Base-by-base conservation (phyloP, 2,113 vertebrate species). In the Oplegnathus fasciatus region DNA sequence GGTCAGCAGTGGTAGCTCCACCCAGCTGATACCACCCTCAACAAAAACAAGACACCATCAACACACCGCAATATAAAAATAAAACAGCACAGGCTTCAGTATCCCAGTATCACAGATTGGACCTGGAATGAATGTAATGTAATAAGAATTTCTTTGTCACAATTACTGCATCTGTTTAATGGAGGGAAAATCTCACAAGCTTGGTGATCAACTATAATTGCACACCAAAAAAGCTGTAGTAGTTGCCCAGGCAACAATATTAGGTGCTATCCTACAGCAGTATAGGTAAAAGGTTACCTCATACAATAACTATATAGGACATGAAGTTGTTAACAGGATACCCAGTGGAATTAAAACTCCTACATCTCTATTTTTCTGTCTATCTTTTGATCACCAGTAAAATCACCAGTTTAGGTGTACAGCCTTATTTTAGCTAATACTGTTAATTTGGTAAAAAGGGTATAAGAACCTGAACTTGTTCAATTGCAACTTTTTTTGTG, bases 141-240 rank as follows among this genome's bases (percentile, higher is more conserved):
- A 4, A 34, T 18, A 26, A 1, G 28, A 1, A 26, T 28, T 26
- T 17, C 10, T 32, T 32, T 55, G 64, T 75, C 6, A n/a, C 11
- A 61, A 52, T 54, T 28, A 78, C 11, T 71, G 17, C 15, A 57
- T 28, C 15, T 71, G 57, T 55, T 70, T 9, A 70, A 44, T 67
- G n/a, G 6, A 4, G 30, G 30, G 17, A 11, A 58, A 58, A 34
- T 58, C 8, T n/a, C 8, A 13, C 22, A 26, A 11, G 44, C 24
- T 65, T 54, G 20, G 46, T 20, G 9, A 70, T 50, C 14, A 26
- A n/a, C 32, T 55, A 20, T 58, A 37, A 46, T 2, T 9, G 22
- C 4, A 57, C 60, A 28, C 8, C 26, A 66, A 40, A 15, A 20
- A 22, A 24, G 4, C 74, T 14, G 9, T 20, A 22, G 28, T 52